Conservation (phyloP, 2,113 vertebrate species). For the Paratilapia polleni region DNA sequence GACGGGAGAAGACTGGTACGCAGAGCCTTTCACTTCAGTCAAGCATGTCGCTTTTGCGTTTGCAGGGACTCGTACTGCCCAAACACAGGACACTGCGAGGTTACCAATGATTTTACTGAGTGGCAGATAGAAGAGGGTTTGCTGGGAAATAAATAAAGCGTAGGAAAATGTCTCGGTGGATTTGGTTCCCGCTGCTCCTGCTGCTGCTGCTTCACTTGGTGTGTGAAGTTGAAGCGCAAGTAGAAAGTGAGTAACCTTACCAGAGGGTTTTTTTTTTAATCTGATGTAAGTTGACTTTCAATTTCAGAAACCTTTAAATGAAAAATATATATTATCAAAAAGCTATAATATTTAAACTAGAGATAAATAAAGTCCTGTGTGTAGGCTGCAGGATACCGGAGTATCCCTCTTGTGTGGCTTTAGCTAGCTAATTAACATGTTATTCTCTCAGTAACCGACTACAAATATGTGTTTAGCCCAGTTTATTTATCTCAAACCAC, state of each 20-base stretch:
- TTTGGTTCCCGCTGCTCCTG: neutral
- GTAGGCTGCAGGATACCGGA: neutral
- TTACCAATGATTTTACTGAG: neutral
- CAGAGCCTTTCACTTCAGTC: neutral
- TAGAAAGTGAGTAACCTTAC: constrained; percentile 66
- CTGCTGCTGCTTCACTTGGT: constrained; percentile 4
- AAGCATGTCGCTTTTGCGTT: constrained; percentile 45
- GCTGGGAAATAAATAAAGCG: neutral
- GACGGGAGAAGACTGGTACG: fast-evolving
- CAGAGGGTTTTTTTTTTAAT: neutral
- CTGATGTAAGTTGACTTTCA: neutral
- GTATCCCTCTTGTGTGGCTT: neutral
- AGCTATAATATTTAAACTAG: neutral
- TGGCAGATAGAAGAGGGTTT: neutral
- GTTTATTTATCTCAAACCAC: neutral
- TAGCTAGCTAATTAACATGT: neutral
- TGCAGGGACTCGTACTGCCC: neutral
- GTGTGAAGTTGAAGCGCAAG: constrained; percentile 53
- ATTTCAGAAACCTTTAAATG: neutral
- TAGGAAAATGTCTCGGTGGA: constrained; percentile 50
- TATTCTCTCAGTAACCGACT: neutral
- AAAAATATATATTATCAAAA: neutral
- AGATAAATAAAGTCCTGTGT: neutral
- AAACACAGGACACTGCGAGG: neutral
- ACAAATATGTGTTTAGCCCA: neutral